Conservation (phyloP, 2,888 invertebrate species). For the Diabrotica balteata region DNA sequence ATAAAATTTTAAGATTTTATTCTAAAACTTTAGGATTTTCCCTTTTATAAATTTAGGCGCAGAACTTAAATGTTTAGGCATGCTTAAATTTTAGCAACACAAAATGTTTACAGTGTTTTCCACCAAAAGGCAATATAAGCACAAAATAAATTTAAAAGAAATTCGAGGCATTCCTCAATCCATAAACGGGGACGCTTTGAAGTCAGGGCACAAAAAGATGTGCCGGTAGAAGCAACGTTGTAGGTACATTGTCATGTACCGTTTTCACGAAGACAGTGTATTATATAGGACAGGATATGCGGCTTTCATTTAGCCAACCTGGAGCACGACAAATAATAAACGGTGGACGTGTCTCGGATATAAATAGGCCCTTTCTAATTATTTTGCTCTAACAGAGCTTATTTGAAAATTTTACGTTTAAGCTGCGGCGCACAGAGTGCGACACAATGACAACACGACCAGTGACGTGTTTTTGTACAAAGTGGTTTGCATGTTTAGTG, state of each 20-base stretch:
- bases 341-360: slow-evolving; percentile 30
- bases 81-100: too few relatives aligned
- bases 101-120: too few relatives aligned
- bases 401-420: slow-evolving; percentile 24
- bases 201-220: slow-evolving; percentile 12
- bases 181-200: slow-evolving; percentile 8
- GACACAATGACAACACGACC: background rate
- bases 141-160: slow-evolving; percentile 1
- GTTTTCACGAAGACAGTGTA: slow-evolving; percentile 8
- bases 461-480: background rate
- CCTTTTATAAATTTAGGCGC: too few relatives aligned
- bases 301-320: slow-evolving; percentile 29
- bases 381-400: slow-evolving; percentile 28
- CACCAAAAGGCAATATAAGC: too few relatives aligned
- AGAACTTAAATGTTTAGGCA: too few relatives aligned
- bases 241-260: slow-evolving; percentile 19
- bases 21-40: too few relatives aligned
- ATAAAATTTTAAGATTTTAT: too few relatives aligned
- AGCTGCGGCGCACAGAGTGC: background rate
- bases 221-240: background rate
- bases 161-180: slow-evolving; percentile 1
- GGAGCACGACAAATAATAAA: slow-evolving; percentile 32
- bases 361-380: slow-evolving; percentile 30
- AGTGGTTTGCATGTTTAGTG: slow-evolving; percentile 2
- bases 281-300: slow-evolving; percentile 22